A percentile compares a stretch with the other conserved stretches of the same genome.
phyloP scores from a whole-genome alignment of 2,888 invertebrate species.

The Frankliniella fusca region DNA sequence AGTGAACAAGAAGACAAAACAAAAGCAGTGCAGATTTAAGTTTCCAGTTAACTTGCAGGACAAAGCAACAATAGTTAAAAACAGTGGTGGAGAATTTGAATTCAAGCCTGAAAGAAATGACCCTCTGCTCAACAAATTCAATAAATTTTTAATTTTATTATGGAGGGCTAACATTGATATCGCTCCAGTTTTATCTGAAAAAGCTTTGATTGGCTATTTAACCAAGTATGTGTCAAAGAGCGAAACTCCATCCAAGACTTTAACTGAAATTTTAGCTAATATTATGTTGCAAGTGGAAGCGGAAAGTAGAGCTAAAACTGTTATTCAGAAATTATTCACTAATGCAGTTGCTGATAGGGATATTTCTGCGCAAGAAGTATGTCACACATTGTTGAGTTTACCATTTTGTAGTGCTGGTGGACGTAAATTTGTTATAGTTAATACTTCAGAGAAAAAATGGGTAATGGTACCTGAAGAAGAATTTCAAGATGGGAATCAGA shows the following conservation, averaged over 20 bases:
- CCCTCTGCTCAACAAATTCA: slow-evolving; percentile 30
- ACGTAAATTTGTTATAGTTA: slow-evolving; percentile 11
- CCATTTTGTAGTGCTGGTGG: slow-evolving; percentile 9
- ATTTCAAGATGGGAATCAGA: no score
- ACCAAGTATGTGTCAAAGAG: no score
- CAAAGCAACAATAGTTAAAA: not conserved
- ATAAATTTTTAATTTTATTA: slow-evolving; percentile 29
- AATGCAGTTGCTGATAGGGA: slow-evolving; percentile 34
- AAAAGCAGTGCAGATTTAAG: slow-evolving; percentile 32
- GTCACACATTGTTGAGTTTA: slow-evolving; percentile 32
- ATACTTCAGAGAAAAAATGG: slow-evolving; percentile 16
- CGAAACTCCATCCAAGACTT: slow-evolving; percentile 13
- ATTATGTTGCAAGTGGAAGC: not conserved
- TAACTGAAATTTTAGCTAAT: not conserved
- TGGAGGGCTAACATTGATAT: slow-evolving; percentile 37
- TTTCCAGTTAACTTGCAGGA: slow-evolving; percentile 32
- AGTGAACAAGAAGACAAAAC: slow-evolving; percentile 29
- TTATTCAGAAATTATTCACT: slow-evolving; percentile 33
- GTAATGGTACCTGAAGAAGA: not conserved
- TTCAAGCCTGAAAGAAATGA: slow-evolving; percentile 33
- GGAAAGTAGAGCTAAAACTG: slow-evolving; percentile 22
- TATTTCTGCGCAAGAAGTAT: slow-evolving; percentile 34
- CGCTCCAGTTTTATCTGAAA: no score
- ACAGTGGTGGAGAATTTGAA: not conserved
- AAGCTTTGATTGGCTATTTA: no score